These are phyloP conservation scores for Drosophila nigrodunni DNA, from an alignment of 1,140 invertebrate species.

Conservation along the genomic window DNA sequence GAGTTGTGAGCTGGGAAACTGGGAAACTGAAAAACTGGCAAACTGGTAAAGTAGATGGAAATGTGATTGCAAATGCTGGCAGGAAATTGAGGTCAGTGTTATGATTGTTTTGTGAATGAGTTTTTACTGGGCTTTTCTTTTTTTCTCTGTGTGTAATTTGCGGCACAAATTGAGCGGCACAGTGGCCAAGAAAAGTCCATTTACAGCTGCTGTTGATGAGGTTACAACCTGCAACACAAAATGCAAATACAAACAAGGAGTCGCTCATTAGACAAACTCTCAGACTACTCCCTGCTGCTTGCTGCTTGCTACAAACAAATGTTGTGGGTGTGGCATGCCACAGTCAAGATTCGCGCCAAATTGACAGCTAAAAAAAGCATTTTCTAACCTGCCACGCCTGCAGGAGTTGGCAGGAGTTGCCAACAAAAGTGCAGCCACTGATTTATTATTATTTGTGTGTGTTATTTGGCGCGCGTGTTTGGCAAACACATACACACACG, in stretches of 20 bases:
- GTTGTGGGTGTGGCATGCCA: constrained; percentile 66
- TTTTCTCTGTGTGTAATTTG: constrained; percentile 50
- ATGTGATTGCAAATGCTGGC: constrained; percentile 77
- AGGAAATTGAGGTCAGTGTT: constrained; percentile 83
- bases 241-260: constrained; percentile 23
- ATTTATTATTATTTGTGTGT: constrained; percentile 76
- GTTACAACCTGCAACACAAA: constrained; percentile 4
- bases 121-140: constrained; percentile 50
- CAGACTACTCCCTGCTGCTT: constrained; percentile 19
- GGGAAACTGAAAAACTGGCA: constrained; percentile 19
- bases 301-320: constrained; percentile 52
- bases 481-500: constrained; percentile 29
- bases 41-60: constrained; percentile 55
- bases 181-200: constrained; percentile 34
- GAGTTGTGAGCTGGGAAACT: constrained; percentile 23
- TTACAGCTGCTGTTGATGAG: constrained; percentile 12
- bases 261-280: constrained; percentile 40
- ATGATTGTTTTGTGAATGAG: constrained; percentile 81
- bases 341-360: constrained; percentile 54
- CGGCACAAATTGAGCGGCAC: constrained; percentile 56
- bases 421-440: constrained; percentile 30
- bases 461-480: constrained; percentile 64
- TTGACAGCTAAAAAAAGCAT: constrained; percentile 64
- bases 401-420: constrained; percentile 7
- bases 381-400: constrained; percentile 59